Base-by-base conservation (phyloP, 2,888 invertebrate species). In the Cephus nigrinus region DNA sequence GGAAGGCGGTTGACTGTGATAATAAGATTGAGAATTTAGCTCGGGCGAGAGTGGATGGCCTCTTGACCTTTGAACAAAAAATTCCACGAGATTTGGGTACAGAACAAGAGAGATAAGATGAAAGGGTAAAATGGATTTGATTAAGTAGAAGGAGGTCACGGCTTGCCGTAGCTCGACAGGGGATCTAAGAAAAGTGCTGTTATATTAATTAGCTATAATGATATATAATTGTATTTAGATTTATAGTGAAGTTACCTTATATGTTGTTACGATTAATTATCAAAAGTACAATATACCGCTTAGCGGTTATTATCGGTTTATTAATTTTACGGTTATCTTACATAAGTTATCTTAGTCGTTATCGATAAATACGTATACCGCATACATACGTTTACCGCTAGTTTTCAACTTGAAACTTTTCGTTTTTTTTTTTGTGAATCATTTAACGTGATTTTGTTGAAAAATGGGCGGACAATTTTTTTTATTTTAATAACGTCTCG, bases 1-100 rank as follows among this genome's bases (percentile, higher is more conserved):
- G 35, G 77, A 77, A 86, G 86, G 86, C 81, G 86, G 81, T 88
- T 89, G 88, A 88, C 89, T 89, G 89, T 89, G 89, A 89, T 89
- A 89, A 88, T 69, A 88, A 86, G 87, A 87, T 83, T 84, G 84
- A 83, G 86, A 82, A 83, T 80, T 85, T 81, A 82, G 83, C 84
- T 84, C 33, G 71, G 31, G 12, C 32, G 71, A 32, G 71, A 55
- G 55, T 55, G 55, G 23, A 55, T 55, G 55, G 55, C 55, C 55
- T 55, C 55, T 55, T 55, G 55, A 55, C 23, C 55, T 55, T 55
- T 55, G 55, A 55, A 55, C 9, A 55, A 55, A 55, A 23, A 23
- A 55, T 55, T 55, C 23, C 55, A 55, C 9, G 23, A 5, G 55
- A 5, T 55, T 55, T 55, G 23, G 23, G 9, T 55, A 55, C 9